Evolutionary conservation across 1,140 invertebrate genomes (phyloP).

Genomic region (Palaemon carinicauda): DNA sequence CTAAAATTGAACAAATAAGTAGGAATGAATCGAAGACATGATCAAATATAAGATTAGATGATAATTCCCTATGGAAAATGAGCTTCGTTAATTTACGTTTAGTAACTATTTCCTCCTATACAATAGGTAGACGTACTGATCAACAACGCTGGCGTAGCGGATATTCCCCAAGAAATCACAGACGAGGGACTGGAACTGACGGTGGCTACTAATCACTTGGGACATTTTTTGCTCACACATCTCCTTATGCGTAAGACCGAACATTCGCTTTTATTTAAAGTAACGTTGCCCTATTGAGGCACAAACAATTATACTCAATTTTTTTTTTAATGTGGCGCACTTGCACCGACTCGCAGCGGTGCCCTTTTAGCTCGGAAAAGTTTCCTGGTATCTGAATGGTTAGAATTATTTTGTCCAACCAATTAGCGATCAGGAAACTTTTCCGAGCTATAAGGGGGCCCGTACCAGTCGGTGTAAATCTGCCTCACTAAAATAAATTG

Average conservation of each 20-base stretch:
- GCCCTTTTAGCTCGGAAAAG: too few species aligned
- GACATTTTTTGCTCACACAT: background rate
- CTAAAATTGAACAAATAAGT: too few species aligned
- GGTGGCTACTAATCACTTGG: background rate
- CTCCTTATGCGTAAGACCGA: background rate
- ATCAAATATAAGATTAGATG: background rate
- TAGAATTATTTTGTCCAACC: too few species aligned
- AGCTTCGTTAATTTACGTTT: background rate
- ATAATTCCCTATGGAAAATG: background rate
- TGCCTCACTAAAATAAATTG: too few species aligned
- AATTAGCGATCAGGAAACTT: too few species aligned
- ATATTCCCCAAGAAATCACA: background rate
- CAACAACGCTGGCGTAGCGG: conserved; percentile 6
- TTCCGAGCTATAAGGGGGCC: too few species aligned
- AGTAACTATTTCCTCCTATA: background rate
- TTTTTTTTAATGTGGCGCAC: too few species aligned
- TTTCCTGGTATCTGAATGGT: too few species aligned
- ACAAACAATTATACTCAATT: too few species aligned
- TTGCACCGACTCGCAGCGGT: too few species aligned
- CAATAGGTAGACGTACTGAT: background rate
- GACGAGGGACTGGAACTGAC: background rate
- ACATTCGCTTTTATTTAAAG: background rate
- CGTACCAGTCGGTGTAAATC: too few species aligned
- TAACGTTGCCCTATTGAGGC: too few species aligned
- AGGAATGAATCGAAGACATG: background rate